phyloP scores from a whole-genome alignment of 1,140 invertebrate genomes.

The Heliconius himera region DNA sequence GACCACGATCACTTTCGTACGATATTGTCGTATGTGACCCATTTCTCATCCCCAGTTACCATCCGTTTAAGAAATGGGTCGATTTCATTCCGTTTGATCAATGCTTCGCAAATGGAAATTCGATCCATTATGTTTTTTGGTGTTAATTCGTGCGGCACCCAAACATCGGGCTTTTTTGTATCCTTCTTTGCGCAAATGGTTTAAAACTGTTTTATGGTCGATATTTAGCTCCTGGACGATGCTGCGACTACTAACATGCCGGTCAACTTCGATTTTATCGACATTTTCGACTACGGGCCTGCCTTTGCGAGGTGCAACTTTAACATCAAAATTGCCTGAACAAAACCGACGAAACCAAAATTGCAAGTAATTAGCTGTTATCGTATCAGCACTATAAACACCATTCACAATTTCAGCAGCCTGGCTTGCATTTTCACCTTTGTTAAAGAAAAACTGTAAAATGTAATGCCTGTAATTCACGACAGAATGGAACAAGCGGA shows the following conservation, averaged over 20 bases:
- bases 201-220: constrained; percentile 24
- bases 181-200: constrained; percentile 23
- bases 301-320: constrained; percentile 25
- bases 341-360: no score
- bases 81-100: constrained; percentile 45
- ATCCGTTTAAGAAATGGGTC: constrained; percentile 43
- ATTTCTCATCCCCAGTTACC: constrained; percentile 27
- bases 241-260: background rate
- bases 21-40: no score
- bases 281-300: constrained; percentile 31
- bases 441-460: no score
- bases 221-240: constrained; percentile 7
- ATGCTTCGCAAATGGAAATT: constrained; percentile 20
- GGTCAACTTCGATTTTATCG: constrained; percentile 28
- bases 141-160: constrained; percentile 33
- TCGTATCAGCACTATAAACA: no score
- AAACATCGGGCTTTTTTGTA: constrained; percentile 35
- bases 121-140: background rate
- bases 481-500: no score
- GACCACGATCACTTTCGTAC: no score
- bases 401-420: no score
- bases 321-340: constrained; percentile 36
- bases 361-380: no score
- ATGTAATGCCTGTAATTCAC: no score
- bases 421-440: no score